Evolutionary conservation across 2,113 vertebrate species (phyloP).

Genomic region (Dicrurus megarhynchus): DNA sequence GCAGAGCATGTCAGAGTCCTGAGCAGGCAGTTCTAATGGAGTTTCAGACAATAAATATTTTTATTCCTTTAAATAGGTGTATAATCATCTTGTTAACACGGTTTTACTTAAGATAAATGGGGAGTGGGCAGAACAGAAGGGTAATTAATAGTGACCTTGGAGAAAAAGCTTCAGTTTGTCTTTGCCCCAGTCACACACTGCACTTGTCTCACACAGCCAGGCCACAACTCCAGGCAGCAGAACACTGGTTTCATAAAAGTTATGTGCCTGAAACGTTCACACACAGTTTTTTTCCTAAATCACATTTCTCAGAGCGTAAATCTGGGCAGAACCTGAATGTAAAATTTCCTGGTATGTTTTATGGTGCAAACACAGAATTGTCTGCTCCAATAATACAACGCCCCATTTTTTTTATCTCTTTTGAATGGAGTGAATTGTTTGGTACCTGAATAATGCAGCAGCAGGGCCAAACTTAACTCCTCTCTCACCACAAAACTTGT

Average conservation of each 20-base stretch:
- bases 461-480: constrained; percentile 10
- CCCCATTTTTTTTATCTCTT: constrained; percentile 16
- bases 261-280: neutral
- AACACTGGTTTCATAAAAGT: constrained; percentile 46
- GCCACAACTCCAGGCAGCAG: constrained; percentile 37
- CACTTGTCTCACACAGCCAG: constrained; percentile 29
- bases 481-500: neutral
- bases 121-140: neutral
- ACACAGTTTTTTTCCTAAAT: constrained; percentile 41
- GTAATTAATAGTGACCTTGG: neutral
- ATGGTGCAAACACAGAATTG: constrained; percentile 36
- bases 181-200: constrained; percentile 3
- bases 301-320: constrained; percentile 52
- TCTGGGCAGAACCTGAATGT: constrained; percentile 35
- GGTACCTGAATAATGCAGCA: neutral
- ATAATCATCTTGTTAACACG: constrained; percentile 5
- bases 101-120: neutral
- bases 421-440: constrained; percentile 44
- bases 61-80: neutral
- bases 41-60: neutral
- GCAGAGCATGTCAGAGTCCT: neutral
- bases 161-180: neutral
- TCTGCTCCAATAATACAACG: neutral
- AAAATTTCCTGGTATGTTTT: constrained; percentile 27
- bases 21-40: neutral